Evolutionary conservation across 2,888 invertebrate species (phyloP), one percentile per base, ranked within the genome.

Genomic region (Dioctria rufipes): DNA sequence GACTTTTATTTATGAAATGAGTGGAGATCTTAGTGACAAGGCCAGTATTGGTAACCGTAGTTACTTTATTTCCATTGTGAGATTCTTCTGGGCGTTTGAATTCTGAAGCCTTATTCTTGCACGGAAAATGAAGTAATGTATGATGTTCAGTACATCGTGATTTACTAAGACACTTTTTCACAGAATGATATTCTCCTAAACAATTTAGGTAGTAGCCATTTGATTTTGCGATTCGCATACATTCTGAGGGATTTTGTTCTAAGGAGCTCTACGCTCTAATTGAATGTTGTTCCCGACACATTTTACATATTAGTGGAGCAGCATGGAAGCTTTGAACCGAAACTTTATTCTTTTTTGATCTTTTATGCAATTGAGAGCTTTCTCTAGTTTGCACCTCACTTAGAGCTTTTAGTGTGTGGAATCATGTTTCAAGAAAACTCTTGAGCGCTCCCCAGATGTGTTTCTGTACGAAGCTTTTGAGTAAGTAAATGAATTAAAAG

Each of bases 71-170:
- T n/a, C 13, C 5, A 5, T 5, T 5, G 49, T 9, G 49, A 13
- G 13, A 3, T 4, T 63, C 2, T 4, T 63, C n/a, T 4, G n/a
- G 13, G 63, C 13, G 9, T 49, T 49, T n/a, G n/a, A n/a, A n/a
- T n/a, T n/a, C n/a, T n/a, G n/a, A n/a, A n/a, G n/a, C n/a, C 5
- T 9, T 49, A 9, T 5, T 5, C 49, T 9, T 49, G 9, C 5
- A 49, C 49, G 5, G 49, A 5, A 49, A 8, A 63, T 63, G 63
- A 13, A 63, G 8, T 1, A 13, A n/a, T n/a, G 66, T 66, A 42
- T 66, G 66, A 13, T 66, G 42, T 66, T 66, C 5, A 40, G 3
- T 11, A 66, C 66, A 66, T 66, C 11, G 11, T 13, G 58, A 58
- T 58, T 58, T 58, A 8, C 58, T 58, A 11, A 4, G 58, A 58